Evolutionary conservation across 2,888 invertebrate species (phyloP).

Genomic region (Drosophila birchii): DNA sequence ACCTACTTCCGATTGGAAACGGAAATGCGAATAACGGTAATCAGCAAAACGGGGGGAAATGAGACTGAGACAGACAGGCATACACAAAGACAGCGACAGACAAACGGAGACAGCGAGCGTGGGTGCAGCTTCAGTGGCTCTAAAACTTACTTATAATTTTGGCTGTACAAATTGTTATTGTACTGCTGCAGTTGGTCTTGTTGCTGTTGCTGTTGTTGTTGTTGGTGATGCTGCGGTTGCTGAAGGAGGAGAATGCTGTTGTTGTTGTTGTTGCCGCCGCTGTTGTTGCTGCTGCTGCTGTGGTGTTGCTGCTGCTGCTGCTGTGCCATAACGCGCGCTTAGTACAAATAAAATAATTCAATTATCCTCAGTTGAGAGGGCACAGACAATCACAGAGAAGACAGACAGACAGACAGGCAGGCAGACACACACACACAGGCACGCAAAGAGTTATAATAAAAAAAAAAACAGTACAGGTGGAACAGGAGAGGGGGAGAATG

Average conservation of each 20-base stretch:
- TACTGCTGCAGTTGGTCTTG: conserved; percentile 63
- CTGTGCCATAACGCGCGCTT: conserved; percentile 73
- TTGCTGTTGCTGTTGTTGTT: conserved; percentile 40
- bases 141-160: conserved; percentile 77
- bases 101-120: conserved; percentile 30
- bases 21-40: not conserved
- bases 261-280: conserved; percentile 47
- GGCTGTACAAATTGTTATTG: conserved; percentile 70
- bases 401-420: conserved; percentile 1
- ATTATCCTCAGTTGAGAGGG: conserved; percentile 45
- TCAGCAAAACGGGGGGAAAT: conserved; percentile 3
- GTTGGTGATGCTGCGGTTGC: conserved; percentile 53
- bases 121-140: conserved; percentile 20
- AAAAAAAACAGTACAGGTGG: conserved; percentile 10
- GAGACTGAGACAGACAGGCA: conserved; percentile 6
- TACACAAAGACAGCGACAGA: conserved; percentile 13
- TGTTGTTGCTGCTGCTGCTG: conserved; percentile 46
- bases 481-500: conserved; percentile 4
- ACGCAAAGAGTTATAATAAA: conserved; percentile 31
- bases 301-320: conserved; percentile 58
- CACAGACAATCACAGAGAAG: conserved; percentile 30
- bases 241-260: conserved; percentile 59
- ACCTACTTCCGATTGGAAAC: conserved; percentile 1
- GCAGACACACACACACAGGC: conserved; percentile 25
- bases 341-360: conserved; percentile 65